These are phyloP conservation scores for Chrysodeixis includens DNA, from an alignment of 2,888 invertebrate genomes.

Conservation along the genomic window DNA sequence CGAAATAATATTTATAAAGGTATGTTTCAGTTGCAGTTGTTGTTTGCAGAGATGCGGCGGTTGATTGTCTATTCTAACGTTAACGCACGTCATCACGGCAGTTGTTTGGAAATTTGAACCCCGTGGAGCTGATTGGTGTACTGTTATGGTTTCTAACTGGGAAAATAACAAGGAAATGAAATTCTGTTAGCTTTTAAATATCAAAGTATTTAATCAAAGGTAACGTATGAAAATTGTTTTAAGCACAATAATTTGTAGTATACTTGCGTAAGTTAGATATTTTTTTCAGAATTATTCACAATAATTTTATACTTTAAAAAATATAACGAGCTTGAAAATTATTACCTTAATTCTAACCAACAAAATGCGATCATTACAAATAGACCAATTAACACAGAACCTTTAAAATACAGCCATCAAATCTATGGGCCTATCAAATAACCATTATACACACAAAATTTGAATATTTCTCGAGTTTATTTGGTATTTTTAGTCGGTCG, in stretches of 20 bases:
- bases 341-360: slow-evolving; percentile 4
- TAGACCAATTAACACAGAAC: slow-evolving; percentile 9
- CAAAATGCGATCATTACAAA: background rate
- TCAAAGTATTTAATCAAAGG: too few species aligned
- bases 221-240: too few species aligned
- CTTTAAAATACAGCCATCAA: slow-evolving; percentile 16
- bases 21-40: slow-evolving; percentile 26
- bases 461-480: slow-evolving; percentile 33
- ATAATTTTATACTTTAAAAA: too few species aligned
- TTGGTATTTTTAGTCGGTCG: slow-evolving; percentile 34
- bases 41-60: slow-evolving; percentile 11
- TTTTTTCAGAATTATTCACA: too few species aligned
- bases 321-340: too few species aligned
- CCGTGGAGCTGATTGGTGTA: background rate
- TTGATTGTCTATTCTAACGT: slow-evolving; percentile 24
- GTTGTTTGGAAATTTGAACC: background rate
- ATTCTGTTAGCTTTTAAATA: too few species aligned
- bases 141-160: background rate
- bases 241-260: too few species aligned
- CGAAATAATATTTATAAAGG: slow-evolving; percentile 45
- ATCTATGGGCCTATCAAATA: slow-evolving; percentile 25
- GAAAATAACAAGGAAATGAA: too few species aligned
- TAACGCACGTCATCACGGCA: background rate
- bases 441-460: slow-evolving; percentile 36
- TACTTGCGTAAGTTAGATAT: too few species aligned